Conservation (phyloP, 2,113 vertebrate genomes). For the Prunella himalayana region DNA sequence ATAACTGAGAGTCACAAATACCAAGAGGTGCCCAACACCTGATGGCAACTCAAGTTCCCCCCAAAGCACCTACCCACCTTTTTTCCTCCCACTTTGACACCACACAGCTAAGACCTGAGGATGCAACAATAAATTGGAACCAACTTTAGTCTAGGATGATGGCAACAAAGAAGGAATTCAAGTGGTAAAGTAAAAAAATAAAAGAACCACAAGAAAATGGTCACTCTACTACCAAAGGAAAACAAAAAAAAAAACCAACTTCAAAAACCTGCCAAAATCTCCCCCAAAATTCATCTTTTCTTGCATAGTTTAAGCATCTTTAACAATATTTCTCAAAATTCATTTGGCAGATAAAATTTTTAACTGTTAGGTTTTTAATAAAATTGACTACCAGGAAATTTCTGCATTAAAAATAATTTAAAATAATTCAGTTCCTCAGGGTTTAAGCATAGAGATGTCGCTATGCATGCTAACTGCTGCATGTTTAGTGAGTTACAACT, state of each 20-base stretch:
- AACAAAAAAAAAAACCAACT: neutral
- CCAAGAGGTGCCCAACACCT: neutral
- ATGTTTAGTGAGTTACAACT: slow-evolving; percentile 41
- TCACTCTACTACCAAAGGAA: neutral
- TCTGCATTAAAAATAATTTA: slow-evolving; percentile 34
- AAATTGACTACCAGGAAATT: slow-evolving; percentile 60
- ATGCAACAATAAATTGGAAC: neutral
- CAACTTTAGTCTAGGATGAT: neutral
- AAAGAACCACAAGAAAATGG: neutral
- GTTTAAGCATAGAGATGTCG: slow-evolving; percentile 31
- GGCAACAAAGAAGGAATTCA: neutral
- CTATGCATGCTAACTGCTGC: neutral
- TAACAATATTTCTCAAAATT: slow-evolving; percentile 3
- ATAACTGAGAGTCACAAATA: neutral
- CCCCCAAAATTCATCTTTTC: neutral
- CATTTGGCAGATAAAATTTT: neutral
- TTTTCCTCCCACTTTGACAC: neutral
- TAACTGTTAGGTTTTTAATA: slow-evolving; percentile 18
- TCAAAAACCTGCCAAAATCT: neutral
- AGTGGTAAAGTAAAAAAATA: neutral
- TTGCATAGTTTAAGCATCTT: neutral
- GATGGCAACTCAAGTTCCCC: neutral
- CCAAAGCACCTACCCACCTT: neutral
- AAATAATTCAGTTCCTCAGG: slow-evolving; percentile 50
- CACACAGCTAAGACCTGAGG: neutral